Evolutionary conservation across 2,113 vertebrate genomes (phyloP).

Genomic region (Ellobius talpinus): DNA sequence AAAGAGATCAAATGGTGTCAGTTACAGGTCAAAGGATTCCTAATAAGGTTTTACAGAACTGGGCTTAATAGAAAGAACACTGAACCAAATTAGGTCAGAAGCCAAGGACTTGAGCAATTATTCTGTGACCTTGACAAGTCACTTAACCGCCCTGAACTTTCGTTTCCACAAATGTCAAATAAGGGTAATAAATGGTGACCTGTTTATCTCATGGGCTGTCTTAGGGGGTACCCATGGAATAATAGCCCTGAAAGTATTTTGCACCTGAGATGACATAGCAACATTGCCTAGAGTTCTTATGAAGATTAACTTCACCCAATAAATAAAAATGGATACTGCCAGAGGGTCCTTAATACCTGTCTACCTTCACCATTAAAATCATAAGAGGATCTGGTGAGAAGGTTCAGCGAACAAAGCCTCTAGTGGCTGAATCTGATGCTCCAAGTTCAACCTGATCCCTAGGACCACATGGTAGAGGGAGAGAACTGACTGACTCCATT

Average conservation of each 20-base stretch:
- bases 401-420: background rate
- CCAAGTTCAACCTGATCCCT: no score
- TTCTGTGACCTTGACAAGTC: conserved; percentile 75
- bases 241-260: conserved; percentile 33
- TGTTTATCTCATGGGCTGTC: conserved; percentile 53
- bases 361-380: background rate
- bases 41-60: conserved; percentile 77
- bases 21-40: conserved; percentile 76
- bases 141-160: conserved; percentile 75
- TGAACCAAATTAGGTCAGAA: conserved; percentile 76
- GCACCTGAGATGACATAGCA: background rate
- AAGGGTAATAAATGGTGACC: conserved; percentile 57
- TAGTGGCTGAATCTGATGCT: background rate
- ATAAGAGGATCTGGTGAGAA: background rate
- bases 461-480: no score
- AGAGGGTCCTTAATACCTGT: background rate
- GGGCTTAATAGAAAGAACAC: conserved; percentile 70
- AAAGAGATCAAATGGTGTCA: conserved; percentile 72
- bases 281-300: background rate
- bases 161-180: conserved; percentile 74
- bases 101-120: conserved; percentile 73
- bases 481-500: background rate
- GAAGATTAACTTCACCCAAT: background rate
- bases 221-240: background rate
- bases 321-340: background rate